These are phyloP conservation scores for Drosophila sechellia DNA, from an alignment of 1,140 invertebrate genomes.

Conservation along the genomic window DNA sequence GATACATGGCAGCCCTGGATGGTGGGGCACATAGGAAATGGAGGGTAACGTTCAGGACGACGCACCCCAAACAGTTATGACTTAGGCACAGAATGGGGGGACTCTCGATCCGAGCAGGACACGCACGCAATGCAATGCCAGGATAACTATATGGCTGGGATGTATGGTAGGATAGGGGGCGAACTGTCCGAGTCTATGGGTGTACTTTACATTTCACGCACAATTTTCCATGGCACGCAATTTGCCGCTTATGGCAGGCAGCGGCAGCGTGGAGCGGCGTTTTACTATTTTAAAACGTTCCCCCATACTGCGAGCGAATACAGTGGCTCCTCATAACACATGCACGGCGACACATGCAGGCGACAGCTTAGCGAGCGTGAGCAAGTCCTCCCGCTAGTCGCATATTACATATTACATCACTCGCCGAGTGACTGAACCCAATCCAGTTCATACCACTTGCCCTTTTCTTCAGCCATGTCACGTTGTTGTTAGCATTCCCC, in stretches of 20 bases:
- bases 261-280: slow-evolving; percentile 32
- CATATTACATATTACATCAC: slow-evolving; percentile 82
- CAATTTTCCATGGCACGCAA: slow-evolving; percentile 81
- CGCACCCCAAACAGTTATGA: slow-evolving; percentile 51
- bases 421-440: slow-evolving; percentile 64
- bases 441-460: slow-evolving; percentile 54
- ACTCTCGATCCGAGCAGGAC: slow-evolving; percentile 20
- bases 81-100: slow-evolving; percentile 43
- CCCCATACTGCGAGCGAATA: not conserved
- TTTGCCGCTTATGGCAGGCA: slow-evolving; percentile 66
- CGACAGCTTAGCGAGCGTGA: slow-evolving; percentile 76
- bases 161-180: not conserved
- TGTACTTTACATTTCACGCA: slow-evolving; percentile 83
- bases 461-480: slow-evolving; percentile 73
- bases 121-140: slow-evolving; percentile 69
- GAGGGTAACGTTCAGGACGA: slow-evolving; percentile 7
- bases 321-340: slow-evolving; percentile 65
- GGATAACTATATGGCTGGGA: not conserved
- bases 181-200: slow-evolving; percentile 18
- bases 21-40: not conserved
- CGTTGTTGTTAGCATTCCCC: slow-evolving; percentile 76
- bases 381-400: slow-evolving; percentile 68
- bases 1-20: slow-evolving; percentile 30
- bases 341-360: slow-evolving; percentile 73
- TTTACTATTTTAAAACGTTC: slow-evolving; percentile 60